Evolutionary conservation across 2,113 vertebrate genomes (phyloP).

Genomic region (Coptodon rendalli): DNA sequence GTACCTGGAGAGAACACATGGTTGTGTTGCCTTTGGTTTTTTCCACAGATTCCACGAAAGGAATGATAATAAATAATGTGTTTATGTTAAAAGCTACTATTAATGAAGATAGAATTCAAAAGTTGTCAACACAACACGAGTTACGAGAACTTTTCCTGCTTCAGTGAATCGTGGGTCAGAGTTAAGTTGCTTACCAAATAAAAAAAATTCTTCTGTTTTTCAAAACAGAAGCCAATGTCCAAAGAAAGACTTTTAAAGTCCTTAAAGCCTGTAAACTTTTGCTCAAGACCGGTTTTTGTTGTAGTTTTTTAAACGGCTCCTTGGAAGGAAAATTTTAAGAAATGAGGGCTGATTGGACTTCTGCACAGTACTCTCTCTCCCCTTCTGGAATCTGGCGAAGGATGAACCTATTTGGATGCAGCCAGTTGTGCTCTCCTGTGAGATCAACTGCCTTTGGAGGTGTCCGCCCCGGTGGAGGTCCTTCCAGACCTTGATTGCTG

Average conservation of each 20-base stretch:
- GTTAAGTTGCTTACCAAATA: background rate
- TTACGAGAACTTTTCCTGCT: background rate
- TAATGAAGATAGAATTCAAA: background rate
- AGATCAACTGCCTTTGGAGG: background rate
- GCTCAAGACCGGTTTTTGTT: background rate
- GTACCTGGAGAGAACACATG: background rate
- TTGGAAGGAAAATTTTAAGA: background rate
- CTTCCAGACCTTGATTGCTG: background rate
- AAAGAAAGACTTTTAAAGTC: background rate
- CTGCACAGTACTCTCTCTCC: background rate
- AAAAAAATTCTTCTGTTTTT: background rate
- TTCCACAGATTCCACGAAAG: background rate
- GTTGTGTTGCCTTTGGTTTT: background rate
- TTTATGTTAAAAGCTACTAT: background rate
- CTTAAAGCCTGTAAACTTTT: background rate
- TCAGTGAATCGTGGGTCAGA: background rate
- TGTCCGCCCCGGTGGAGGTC: background rate
- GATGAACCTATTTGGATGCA: background rate
- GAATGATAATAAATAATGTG: background rate
- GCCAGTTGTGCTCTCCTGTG: background rate
- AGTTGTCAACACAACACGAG: background rate
- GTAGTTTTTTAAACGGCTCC: background rate
- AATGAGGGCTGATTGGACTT: background rate
- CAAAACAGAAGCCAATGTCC: background rate
- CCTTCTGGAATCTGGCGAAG: background rate